A percentile compares a stretch with the other conserved stretches of the same genome.
These are phyloP conservation scores for Neodontobutis hainanensis DNA, from an alignment of 2,113 vertebrate species.

Conservation along the genomic window DNA sequence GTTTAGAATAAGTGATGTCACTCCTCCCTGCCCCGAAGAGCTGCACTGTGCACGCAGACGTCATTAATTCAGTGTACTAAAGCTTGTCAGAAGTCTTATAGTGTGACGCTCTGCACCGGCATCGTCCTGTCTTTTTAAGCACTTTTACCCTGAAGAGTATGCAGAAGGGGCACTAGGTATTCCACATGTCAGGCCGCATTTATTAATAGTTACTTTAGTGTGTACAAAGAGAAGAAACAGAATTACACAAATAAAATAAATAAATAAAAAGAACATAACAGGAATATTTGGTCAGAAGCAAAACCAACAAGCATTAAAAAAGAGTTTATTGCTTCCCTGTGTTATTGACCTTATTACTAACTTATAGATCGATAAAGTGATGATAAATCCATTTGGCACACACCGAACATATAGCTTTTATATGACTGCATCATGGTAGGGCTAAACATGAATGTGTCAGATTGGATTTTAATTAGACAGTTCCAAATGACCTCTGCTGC, in stretches of 20 bases:
- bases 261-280: too few relatives aligned
- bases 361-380: conserved; percentile 26
- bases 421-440: background rate
- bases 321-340: conserved; percentile 40
- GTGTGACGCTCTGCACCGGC: conserved; percentile 4
- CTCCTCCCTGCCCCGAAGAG: conserved; percentile 37
- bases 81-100: conserved; percentile 43
- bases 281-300: too few relatives aligned
- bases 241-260: conserved; percentile 26
- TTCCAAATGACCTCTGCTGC: conserved; percentile 17
- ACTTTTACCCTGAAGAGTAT: background rate
- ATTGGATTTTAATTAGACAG: conserved; percentile 42
- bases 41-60: conserved; percentile 26
- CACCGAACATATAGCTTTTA: conserved; percentile 30
- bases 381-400: conserved; percentile 47
- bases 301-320: conserved; percentile 1
- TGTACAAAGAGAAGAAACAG: conserved; percentile 7
- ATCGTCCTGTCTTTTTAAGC: conserved; percentile 12
- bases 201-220: too few relatives aligned
- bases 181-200: background rate
- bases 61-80: conserved; percentile 61
- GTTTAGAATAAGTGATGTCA: conserved; percentile 60
- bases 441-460: conserved; percentile 19
- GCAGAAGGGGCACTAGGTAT: background rate
- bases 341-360: too few relatives aligned